phyloP scores from a whole-genome alignment of 2,797 vertebrate species.

The Poeciliopsis presidionis region DNA sequence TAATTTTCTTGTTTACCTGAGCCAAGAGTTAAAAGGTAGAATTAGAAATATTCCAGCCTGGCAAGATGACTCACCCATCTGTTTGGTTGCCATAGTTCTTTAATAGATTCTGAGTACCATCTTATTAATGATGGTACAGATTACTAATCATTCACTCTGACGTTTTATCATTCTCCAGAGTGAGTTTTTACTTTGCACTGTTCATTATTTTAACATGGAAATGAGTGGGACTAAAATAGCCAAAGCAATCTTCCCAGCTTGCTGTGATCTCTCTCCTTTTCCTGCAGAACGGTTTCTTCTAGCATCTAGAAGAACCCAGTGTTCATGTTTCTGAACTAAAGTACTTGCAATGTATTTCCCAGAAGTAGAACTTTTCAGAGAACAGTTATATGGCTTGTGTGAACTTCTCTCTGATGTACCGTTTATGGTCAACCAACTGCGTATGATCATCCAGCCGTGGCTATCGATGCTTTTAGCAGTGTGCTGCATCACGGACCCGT shows the following conservation, averaged over 20 bases:
- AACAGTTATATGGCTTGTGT: conserved; percentile 52
- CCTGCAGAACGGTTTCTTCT: not conserved
- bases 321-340: not conserved
- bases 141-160: not conserved
- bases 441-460: conserved; percentile 51
- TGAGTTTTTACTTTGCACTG: not conserved
- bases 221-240: conserved; percentile 27
- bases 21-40: not conserved
- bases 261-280: conserved; percentile 3
- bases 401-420: conserved; percentile 27
- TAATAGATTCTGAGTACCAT: conserved; percentile 30
- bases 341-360: conserved; percentile 41
- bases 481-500: not conserved
- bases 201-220: conserved; percentile 29
- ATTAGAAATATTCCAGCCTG: conserved; percentile 10
- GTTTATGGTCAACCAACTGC: conserved; percentile 38
- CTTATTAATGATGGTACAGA: conserved; percentile 8
- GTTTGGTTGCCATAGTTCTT: not conserved
- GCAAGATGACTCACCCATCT: conserved; percentile 11
- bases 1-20: conserved; percentile 23
- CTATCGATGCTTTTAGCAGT: conserved; percentile 16
- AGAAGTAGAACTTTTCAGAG: conserved; percentile 50
- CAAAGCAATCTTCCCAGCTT: conserved; percentile 9
- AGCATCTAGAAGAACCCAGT: rapidly evolving
- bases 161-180: conserved; percentile 1